Evolutionary conservation across 2,888 invertebrate genomes (phyloP).

Genomic region (Alentia gelatinosa): DNA sequence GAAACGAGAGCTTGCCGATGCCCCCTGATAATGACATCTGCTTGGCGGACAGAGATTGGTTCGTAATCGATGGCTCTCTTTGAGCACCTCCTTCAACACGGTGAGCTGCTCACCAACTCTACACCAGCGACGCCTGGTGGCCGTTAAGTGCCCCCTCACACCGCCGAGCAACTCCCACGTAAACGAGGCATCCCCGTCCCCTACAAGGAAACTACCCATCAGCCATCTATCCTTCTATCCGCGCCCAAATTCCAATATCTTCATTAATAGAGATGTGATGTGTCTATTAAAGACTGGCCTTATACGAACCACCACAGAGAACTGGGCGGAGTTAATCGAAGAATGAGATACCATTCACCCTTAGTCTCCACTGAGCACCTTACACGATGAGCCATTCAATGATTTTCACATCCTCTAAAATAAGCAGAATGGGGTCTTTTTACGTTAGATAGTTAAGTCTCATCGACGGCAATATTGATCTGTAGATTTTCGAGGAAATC

Average conservation of each 20-base stretch:
- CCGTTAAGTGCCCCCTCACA: neutral
- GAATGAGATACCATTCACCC: neutral
- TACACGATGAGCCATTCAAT: neutral
- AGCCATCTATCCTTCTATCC: no score
- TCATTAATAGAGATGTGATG: constrained; percentile 12
- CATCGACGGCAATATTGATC: neutral
- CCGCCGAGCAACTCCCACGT: neutral
- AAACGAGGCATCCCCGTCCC: neutral
- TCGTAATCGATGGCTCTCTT: neutral
- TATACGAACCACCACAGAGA: no score
- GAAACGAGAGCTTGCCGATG: neutral
- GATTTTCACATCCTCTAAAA: neutral
- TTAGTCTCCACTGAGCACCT: neutral
- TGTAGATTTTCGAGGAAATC: neutral
- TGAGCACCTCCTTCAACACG: neutral
- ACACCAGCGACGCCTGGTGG: neutral
- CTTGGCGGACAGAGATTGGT: constrained; percentile 1
- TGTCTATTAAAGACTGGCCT: constrained; percentile 4
- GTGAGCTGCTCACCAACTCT: neutral
- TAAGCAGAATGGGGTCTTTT: neutral
- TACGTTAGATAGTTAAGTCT: neutral
- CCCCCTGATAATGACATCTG: constrained; percentile 20
- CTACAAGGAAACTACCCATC: neutral
- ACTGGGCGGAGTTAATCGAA: no score
- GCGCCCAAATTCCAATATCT: neutral